Percentiles rank a stretch among this genome's conserved stretches.
Evolutionary conservation across 2,113 vertebrate genomes (phyloP).

Genomic region (Labeo rohita): DNA sequence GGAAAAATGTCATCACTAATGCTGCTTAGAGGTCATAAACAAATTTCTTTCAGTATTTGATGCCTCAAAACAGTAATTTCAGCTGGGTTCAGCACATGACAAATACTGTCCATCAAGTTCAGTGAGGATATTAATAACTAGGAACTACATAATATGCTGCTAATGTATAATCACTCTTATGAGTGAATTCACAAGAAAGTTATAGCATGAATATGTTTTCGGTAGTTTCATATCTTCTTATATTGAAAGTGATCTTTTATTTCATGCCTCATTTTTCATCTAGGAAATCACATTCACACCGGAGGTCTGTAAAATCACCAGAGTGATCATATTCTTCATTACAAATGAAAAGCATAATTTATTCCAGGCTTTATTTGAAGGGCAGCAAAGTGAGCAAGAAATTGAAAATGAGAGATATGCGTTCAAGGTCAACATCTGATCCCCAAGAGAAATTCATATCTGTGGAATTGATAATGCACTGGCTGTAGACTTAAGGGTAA

Average conservation of each 20-base stretch:
- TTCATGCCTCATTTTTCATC: constrained; percentile 11
- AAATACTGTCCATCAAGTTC: background rate
- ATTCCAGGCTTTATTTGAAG: constrained; percentile 42
- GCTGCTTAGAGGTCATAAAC: constrained; percentile 24
- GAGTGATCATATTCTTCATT: constrained; percentile 27
- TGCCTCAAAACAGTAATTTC: background rate
- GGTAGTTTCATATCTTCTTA: background rate
- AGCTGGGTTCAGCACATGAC: background rate
- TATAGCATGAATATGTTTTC: background rate
- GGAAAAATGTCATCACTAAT: constrained; percentile 15
- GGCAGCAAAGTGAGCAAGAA: background rate
- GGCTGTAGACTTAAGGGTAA: constrained; percentile 22
- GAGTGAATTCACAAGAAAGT: background rate
- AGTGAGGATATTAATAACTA: background rate
- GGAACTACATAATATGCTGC: background rate
- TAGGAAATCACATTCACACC: constrained; percentile 22
- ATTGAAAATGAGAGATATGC: constrained; percentile 31
- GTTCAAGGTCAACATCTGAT: constrained; percentile 29
- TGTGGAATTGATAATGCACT: constrained; percentile 41
- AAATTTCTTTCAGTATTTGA: constrained; percentile 28
- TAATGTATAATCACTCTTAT: background rate
- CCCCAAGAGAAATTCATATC: constrained; percentile 24
- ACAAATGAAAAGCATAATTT: constrained; percentile 33
- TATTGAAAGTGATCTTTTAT: constrained; percentile 27
- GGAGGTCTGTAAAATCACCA: constrained; percentile 23